Conservation (phyloP, 64 coral and sea anemone species). For the Montipora capricornis region DNA sequence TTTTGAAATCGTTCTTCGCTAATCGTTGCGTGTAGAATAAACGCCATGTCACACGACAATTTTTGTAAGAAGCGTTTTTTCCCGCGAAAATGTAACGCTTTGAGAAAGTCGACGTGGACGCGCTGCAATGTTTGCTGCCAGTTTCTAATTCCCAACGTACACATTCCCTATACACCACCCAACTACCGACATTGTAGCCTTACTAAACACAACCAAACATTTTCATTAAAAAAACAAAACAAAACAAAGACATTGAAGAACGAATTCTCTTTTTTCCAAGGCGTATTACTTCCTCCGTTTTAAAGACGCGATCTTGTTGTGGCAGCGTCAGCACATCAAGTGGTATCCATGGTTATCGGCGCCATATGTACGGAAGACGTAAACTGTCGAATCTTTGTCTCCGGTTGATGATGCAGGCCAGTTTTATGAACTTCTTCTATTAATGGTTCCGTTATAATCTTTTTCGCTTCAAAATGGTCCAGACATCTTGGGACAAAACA, state of each 20-base stretch:
- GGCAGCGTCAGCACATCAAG: neutral
- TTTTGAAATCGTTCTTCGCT: too few species aligned
- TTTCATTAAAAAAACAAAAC: neutral
- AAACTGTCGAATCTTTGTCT: slow-evolving; percentile 1
- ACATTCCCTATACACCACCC: too few species aligned
- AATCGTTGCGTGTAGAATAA: too few species aligned
- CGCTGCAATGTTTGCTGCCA: too few species aligned
- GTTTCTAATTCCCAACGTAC: too few species aligned
- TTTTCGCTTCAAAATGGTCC: slow-evolving; percentile 26
- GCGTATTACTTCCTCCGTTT: neutral
- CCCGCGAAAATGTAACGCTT: too few species aligned
- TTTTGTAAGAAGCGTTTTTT: too few species aligned
- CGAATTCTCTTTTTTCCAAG: neutral
- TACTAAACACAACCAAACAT: neutral
- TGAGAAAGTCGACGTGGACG: neutral
- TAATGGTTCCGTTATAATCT: slow-evolving; percentile 10
- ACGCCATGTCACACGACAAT: too few species aligned
- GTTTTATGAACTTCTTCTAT: slow-evolving; percentile 36
- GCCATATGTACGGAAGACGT: slow-evolving; percentile 20
- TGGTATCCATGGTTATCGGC: neutral
- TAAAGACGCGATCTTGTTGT: neutral
- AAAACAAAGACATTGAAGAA: neutral
- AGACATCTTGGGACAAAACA: slow-evolving; percentile 26
- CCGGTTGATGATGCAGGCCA: neutral
- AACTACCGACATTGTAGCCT: too few species aligned